Base-by-base conservation (phyloP, 2,113 vertebrate genomes). In the Suricata suricatta region DNA sequence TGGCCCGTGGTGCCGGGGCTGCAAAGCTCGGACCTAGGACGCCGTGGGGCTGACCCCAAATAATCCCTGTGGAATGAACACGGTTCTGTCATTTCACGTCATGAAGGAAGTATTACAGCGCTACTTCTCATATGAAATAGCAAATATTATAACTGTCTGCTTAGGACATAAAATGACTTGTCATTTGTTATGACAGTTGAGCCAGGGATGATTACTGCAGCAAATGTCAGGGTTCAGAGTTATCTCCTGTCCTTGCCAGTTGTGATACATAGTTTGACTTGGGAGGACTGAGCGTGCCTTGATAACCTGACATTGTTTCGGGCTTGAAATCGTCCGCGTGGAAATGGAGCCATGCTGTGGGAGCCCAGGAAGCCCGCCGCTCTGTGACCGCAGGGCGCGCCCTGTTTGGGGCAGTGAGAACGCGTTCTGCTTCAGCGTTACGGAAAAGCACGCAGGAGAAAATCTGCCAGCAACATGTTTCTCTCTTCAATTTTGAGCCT, bases 371-470 rank as follows among this genome's bases (percentile, higher is more conserved):
- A 41, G 69, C 27, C 33, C 60, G 21, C 57, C 11, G 50, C 68
- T 27, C 31, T 10, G 33, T 23, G 77, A 19, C 0, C 2, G 13
- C 0, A 17, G 52, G 69, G 63, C 3, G 0, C 41, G 44, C 31
- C 44, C 31, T 44, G 12, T 57, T 1, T 10, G 52, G 29, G 60
- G 23, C 13, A 8, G 25, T 2, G 41, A 50, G 68, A 47, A 38
- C 6, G 44, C 47, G 0, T 21, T 16, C 41, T 3, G 27, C 23
- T 44, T 29, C 54, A 13, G 31, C 52, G 2, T 25, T 33, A 25
- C 25, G 1, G 66, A 6, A 71, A 68, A 35, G 72, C 13, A 35
- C 27, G 1, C 7, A 1, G 23, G 63, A 31, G 29, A 2, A 84
- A 23, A 35, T 35, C 44, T 64, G 17, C 44, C 63, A 79, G 54